phyloP scores from a whole-genome alignment of 2,888 invertebrate species.

The Brachyptera risi region DNA sequence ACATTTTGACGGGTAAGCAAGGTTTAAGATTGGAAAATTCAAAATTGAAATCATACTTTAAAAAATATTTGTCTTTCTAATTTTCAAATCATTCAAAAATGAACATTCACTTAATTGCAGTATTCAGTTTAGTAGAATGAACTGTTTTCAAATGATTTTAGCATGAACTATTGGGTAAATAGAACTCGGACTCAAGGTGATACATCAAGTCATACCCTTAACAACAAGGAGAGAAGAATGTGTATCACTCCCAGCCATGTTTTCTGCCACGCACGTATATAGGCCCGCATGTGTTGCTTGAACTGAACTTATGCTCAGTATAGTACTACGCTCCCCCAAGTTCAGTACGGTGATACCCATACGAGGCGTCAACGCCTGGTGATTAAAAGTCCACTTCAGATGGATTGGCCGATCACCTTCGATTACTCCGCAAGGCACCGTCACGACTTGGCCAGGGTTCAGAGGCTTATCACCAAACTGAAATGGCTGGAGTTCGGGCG shows the following conservation, averaged over 20 bases:
- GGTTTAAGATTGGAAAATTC: no score
- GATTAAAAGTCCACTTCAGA: constrained; percentile 69
- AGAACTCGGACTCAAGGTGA: no score
- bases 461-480: constrained; percentile 60
- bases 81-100: no score
- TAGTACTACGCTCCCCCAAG: constrained; percentile 53
- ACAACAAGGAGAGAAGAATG: constrained; percentile 22
- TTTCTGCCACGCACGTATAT: constrained; percentile 70
- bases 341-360: constrained; percentile 37
- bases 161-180: no score
- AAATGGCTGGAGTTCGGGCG: constrained; percentile 62
- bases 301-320: constrained; percentile 65
- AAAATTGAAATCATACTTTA: no score
- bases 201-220: no score
- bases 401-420: constrained; percentile 70
- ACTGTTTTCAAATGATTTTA: constrained; percentile 32
- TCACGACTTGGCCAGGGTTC: constrained; percentile 61
- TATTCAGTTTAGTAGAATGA: background rate
- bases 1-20: no score
- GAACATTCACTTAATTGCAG: no score
- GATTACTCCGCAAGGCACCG: constrained; percentile 53
- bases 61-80: no score
- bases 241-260: constrained; percentile 56
- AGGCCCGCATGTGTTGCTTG: constrained; percentile 67
- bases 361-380: constrained; percentile 49